Evolutionary conservation across 1,140 invertebrate species (phyloP).

Genomic region (Cepaea nemoralis): DNA sequence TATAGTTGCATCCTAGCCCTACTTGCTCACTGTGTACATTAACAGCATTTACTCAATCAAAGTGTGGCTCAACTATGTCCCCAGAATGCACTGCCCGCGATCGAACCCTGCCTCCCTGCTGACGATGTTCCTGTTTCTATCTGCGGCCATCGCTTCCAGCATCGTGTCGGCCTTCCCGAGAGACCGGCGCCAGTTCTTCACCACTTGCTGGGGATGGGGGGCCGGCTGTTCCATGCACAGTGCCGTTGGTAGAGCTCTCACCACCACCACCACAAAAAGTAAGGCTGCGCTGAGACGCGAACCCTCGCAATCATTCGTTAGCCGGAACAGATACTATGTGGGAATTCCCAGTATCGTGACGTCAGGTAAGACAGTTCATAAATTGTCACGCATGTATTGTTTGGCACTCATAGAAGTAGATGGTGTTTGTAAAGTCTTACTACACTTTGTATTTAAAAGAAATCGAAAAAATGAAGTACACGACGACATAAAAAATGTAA

Average conservation of each 20-base stretch:
- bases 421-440: no score
- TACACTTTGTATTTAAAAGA: no score
- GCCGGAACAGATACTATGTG: background rate
- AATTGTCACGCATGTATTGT: no score
- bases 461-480: no score
- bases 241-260: background rate
- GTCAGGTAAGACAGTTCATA: constrained; percentile 6
- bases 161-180: background rate
- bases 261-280: background rate
- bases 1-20: no score
- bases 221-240: constrained; percentile 51
- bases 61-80: background rate
- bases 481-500: no score
- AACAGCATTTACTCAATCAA: no score
- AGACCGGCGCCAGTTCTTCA: constrained; percentile 16
- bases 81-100: constrained; percentile 14
- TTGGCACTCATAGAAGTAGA: no score
- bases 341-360: constrained; percentile 24
- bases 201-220: constrained; percentile 51
- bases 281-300: background rate
- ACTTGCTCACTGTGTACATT: no score
- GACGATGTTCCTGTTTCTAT: background rate
- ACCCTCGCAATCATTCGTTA: background rate
- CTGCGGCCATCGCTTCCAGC: background rate
- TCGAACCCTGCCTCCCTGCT: background rate